A percentile compares a stretch with the other conserved stretches of the same genome.
phyloP scores from a whole-genome alignment of 2,113 vertebrate species.

The Chaetops frenatus region DNA sequence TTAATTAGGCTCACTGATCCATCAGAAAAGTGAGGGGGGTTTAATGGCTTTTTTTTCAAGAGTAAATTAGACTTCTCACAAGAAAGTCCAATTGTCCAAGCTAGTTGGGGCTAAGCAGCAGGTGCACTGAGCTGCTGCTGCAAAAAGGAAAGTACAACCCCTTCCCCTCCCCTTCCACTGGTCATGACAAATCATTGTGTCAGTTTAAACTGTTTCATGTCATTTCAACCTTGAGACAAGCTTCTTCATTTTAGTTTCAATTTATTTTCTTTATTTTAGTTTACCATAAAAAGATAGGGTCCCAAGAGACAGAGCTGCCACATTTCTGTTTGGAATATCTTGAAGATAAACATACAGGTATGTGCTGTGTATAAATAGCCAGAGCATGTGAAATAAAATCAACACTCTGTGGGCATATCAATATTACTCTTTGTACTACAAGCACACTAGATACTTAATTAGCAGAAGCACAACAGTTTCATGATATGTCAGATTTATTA shows the following conservation, averaged over 20 bases:
- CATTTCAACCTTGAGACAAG: background rate
- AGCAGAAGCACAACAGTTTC: background rate
- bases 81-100: background rate
- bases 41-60: background rate
- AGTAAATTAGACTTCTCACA: background rate
- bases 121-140: background rate
- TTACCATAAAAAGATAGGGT: background rate
- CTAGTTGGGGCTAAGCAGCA: background rate
- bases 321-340: background rate
- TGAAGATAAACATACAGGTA: background rate
- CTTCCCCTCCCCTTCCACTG: background rate
- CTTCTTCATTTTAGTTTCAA: background rate
- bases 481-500: background rate
- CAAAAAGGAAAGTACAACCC: background rate
- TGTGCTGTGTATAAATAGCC: background rate
- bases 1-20: background rate
- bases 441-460: background rate
- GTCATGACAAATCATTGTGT: background rate
- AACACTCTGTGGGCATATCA: background rate
- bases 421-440: background rate
- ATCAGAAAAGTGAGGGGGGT: background rate
- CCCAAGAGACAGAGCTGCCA: background rate
- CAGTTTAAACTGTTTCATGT: background rate
- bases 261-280: background rate
- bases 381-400: background rate